A percentile compares a stretch with the other conserved stretches of the same genome.
Conservation (phyloP, 2,888 invertebrate species). For the Acronicta psi region DNA sequence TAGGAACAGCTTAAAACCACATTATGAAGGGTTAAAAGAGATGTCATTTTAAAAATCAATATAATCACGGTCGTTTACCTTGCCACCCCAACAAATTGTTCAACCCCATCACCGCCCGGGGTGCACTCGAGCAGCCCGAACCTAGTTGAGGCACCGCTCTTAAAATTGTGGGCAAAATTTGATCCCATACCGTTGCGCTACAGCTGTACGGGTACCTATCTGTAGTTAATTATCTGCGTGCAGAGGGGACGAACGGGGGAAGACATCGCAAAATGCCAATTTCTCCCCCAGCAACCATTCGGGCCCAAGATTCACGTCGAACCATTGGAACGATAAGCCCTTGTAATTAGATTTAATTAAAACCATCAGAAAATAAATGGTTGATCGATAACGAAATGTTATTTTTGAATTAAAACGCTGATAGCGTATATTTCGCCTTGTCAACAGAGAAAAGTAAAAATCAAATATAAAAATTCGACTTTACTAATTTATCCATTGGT, state of each 20-base stretch:
- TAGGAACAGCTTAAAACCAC: constrained; percentile 15
- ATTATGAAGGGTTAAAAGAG: constrained; percentile 66
- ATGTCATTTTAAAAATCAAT: constrained; percentile 84
- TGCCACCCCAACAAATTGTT: constrained; percentile 83
- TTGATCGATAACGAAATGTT: constrained; percentile 63
- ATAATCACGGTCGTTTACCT: constrained; percentile 85
- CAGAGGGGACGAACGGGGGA: constrained; percentile 77
- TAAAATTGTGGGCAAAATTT: constrained; percentile 85
- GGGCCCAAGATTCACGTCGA: constrained; percentile 72
- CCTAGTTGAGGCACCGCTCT: constrained; percentile 74
- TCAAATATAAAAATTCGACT: neutral
- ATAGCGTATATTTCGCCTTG: constrained; percentile 48
- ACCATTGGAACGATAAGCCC: constrained; percentile 76
- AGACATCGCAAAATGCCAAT: constrained; percentile 79
- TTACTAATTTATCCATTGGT: too few relatives aligned
- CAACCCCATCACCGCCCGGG: constrained; percentile 75
- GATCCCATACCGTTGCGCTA: constrained; percentile 73
- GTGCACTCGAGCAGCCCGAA: constrained; percentile 62
- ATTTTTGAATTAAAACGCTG: constrained; percentile 54
- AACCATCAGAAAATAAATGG: constrained; percentile 72
- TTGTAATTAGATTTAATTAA: constrained; percentile 86
- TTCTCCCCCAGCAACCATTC: constrained; percentile 72
- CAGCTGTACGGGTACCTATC: constrained; percentile 81
- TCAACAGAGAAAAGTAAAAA: constrained; percentile 24
- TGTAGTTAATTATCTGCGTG: constrained; percentile 87